Evolutionary conservation across 2,888 invertebrate species (phyloP).

Genomic region (Nomada hirtipes): DNA sequence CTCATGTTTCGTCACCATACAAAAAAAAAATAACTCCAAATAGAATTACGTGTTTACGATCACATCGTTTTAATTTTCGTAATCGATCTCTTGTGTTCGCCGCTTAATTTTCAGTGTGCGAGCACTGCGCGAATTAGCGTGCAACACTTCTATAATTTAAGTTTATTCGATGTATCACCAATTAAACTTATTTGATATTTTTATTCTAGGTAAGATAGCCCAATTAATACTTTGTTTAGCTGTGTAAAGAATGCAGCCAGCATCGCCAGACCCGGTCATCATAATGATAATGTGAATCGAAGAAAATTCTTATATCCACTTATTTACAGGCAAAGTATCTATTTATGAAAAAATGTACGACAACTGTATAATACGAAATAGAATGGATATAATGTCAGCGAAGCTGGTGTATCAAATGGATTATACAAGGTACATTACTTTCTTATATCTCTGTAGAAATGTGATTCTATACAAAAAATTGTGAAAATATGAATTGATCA

Average conservation of each 20-base stretch:
- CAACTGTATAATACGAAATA: slow-evolving; percentile 71
- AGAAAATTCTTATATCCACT: slow-evolving; percentile 65
- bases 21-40: slow-evolving; percentile 47
- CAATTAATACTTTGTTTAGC: slow-evolving; percentile 80
- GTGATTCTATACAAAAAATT: slow-evolving; percentile 48
- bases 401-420: slow-evolving; percentile 71
- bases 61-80: slow-evolving; percentile 71
- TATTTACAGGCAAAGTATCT: slow-evolving; percentile 67
- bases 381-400: slow-evolving; percentile 68
- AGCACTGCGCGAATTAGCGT: slow-evolving; percentile 60
- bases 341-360: slow-evolving; percentile 70
- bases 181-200: slow-evolving; percentile 81
- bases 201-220: slow-evolving; percentile 80
- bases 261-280: slow-evolving; percentile 76
- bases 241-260: slow-evolving; percentile 76
- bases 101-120: slow-evolving; percentile 66
- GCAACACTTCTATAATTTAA: slow-evolving; percentile 74
- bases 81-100: slow-evolving; percentile 80
- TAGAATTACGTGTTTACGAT: slow-evolving; percentile 55
- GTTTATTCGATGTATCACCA: slow-evolving; percentile 77
- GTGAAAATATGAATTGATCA: slow-evolving; percentile 45
- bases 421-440: slow-evolving; percentile 70
- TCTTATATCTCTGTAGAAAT: slow-evolving; percentile 63
- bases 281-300: slow-evolving; percentile 53
- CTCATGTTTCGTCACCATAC: slow-evolving; percentile 46